These are phyloP conservation scores for Epicampocera succincta DNA, from an alignment of 2,888 invertebrate genomes.

Conservation along the genomic window DNA sequence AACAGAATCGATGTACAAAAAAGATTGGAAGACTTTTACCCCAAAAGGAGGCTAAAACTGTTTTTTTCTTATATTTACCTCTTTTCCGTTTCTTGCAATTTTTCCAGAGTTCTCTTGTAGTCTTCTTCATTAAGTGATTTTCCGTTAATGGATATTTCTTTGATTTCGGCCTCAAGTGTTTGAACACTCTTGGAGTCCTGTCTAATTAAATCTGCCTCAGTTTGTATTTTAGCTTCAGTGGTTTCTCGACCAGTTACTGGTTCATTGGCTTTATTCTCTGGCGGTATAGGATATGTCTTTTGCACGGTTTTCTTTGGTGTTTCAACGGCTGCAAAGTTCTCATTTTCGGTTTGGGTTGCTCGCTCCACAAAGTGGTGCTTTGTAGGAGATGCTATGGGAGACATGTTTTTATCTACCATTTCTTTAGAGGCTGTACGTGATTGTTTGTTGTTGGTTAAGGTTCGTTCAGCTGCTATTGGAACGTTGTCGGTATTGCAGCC, in stretches of 20 bases:
- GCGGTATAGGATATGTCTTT: background rate
- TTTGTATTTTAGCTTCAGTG: slow-evolving; percentile 68
- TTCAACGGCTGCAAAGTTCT: background rate
- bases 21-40: background rate
- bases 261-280: slow-evolving; percentile 11
- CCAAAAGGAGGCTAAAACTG: background rate
- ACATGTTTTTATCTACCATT: slow-evolving; percentile 75
- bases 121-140: slow-evolving; percentile 71
- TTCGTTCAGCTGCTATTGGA: slow-evolving; percentile 74
- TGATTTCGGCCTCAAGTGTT: slow-evolving; percentile 53
- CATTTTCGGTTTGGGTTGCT: slow-evolving; percentile 63
- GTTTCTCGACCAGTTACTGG: slow-evolving; percentile 1
- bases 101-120: slow-evolving; percentile 42
- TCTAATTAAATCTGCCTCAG: slow-evolving; percentile 13
- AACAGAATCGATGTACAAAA: slow-evolving; percentile 3
- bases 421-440: slow-evolving; percentile 65
- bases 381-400: slow-evolving; percentile 77
- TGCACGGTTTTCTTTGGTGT: background rate
- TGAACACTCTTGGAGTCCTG: slow-evolving; percentile 60
- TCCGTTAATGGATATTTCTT: slow-evolving; percentile 45
- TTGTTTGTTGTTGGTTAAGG: slow-evolving; percentile 53
- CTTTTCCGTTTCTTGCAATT: slow-evolving; percentile 39
- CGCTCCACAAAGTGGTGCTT: slow-evolving; percentile 39
- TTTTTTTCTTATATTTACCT: too few species aligned
- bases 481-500: slow-evolving; percentile 73